phyloP scores from a whole-genome alignment of 2,888 invertebrate genomes.

The Dryobotodes eremita region DNA sequence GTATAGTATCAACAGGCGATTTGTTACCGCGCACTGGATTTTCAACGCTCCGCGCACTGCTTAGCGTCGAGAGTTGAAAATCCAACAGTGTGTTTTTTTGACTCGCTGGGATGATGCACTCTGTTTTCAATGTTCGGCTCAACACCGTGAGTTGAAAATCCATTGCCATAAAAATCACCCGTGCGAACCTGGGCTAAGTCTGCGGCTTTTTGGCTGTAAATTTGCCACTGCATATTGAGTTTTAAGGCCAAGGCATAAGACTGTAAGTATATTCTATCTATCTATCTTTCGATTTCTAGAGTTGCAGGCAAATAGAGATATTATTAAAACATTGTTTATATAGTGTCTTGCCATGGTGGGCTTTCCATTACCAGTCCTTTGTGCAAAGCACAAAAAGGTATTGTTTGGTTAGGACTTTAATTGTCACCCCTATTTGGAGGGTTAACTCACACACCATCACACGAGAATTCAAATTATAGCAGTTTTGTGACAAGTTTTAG shows the following conservation, averaged over 20 bases:
- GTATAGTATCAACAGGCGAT: not conserved
- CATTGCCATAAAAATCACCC: not conserved
- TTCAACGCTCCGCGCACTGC: not conserved
- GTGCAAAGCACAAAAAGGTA: slow-evolving; percentile 16
- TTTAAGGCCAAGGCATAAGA: not conserved
- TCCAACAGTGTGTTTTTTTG: not conserved
- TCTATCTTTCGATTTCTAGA: not conserved
- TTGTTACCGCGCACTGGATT: not conserved
- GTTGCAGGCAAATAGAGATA: not conserved
- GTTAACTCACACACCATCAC: not conserved
- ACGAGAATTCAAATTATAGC: slow-evolving; percentile 1
- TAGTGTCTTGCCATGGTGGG: slow-evolving; percentile 1
- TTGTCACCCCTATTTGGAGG: slow-evolving; percentile 37
- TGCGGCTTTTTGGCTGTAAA: not conserved
- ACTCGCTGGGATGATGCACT: not conserved
- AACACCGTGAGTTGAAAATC: not conserved
- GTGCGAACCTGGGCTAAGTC: not conserved
- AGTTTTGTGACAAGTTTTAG: not conserved
- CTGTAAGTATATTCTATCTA: not conserved
- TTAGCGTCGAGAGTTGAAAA: not conserved
- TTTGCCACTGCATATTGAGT: not conserved
- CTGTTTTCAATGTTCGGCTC: not conserved
- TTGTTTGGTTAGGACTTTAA: slow-evolving; percentile 54
- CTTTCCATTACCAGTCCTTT: slow-evolving; percentile 27
- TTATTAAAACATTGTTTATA: slow-evolving; percentile 8